Conservation (phyloP, 2,888 invertebrate genomes). For the Antheraea yamamai region DNA sequence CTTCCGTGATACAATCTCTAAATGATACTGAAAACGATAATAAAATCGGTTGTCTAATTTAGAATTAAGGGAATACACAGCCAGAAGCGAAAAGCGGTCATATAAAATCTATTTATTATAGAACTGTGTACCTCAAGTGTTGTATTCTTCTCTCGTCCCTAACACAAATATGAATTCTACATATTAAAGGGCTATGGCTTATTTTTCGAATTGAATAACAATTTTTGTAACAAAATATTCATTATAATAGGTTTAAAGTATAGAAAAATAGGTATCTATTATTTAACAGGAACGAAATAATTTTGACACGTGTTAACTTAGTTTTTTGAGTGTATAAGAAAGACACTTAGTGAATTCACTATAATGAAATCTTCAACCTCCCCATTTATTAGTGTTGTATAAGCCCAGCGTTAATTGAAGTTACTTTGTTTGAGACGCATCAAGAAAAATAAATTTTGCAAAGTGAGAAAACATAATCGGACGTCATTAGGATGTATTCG, state of each 20-base stretch:
- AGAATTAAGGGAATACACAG: too few relatives aligned
- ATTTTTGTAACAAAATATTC: neutral
- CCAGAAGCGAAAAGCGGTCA: too few relatives aligned
- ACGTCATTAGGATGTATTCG: neutral
- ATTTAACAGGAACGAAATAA: neutral
- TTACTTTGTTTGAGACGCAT: neutral
- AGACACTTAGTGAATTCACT: neutral
- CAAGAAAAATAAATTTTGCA: neutral
- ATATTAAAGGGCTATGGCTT: too few relatives aligned
- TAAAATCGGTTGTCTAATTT: too few relatives aligned
- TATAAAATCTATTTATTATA: too few relatives aligned
- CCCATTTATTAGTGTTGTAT: neutral
- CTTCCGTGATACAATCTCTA: too few relatives aligned
- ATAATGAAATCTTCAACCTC: neutral
- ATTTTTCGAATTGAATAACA: neutral
- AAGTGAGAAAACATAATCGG: neutral
- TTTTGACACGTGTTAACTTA: neutral
- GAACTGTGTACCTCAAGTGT: too few relatives aligned
- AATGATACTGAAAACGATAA: too few relatives aligned
- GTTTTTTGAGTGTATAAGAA: neutral
- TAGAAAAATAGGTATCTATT: too few relatives aligned
- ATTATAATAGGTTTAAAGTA: neutral
- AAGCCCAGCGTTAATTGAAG: neutral
- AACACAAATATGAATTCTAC: too few relatives aligned
- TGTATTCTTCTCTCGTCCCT: too few relatives aligned